A percentile compares a stretch with the other conserved stretches of the same genome.
phyloP scores from a whole-genome alignment of 2,113 vertebrate species.

The Cynoglossus semilaevis region DNA sequence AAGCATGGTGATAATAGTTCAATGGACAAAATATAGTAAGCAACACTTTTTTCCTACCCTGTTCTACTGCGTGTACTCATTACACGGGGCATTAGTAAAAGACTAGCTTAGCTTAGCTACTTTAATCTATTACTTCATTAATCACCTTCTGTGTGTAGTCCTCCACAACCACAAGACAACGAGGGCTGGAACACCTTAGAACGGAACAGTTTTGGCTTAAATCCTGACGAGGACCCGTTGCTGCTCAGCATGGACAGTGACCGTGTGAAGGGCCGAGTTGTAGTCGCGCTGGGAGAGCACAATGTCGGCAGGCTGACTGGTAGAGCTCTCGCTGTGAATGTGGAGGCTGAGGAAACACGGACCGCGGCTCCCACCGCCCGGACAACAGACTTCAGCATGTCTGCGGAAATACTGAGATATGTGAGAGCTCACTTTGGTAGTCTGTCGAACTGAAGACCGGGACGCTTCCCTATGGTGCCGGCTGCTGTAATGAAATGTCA shows the following conservation, averaged over 20 bases:
- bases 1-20: too few relatives aligned
- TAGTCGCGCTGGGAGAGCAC: constrained; percentile 41
- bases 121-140: accelerated
- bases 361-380: constrained; percentile 66
- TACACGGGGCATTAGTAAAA: neutral
- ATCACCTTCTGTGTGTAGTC: constrained; percentile 89
- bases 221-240: constrained; percentile 58
- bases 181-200: constrained; percentile 60
- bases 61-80: too few relatives aligned
- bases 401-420: neutral
- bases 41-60: too few relatives aligned
- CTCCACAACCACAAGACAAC: constrained; percentile 83
- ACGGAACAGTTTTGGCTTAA: constrained; percentile 69
- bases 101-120: neutral
- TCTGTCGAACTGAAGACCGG: too few relatives aligned
- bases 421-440: too few relatives aligned
- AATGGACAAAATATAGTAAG: too few relatives aligned
- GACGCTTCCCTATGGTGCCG: neutral
- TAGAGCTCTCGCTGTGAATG: constrained; percentile 46
- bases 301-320: constrained; percentile 57
- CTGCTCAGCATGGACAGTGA: constrained; percentile 77
- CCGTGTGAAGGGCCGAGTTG: constrained; percentile 73
- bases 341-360: constrained; percentile 57
- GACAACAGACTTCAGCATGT: constrained; percentile 73
- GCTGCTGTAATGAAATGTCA: constrained; percentile 4